Evolutionary conservation across 2,797 vertebrate species (phyloP).

Genomic region (Heliangelus exortis): DNA sequence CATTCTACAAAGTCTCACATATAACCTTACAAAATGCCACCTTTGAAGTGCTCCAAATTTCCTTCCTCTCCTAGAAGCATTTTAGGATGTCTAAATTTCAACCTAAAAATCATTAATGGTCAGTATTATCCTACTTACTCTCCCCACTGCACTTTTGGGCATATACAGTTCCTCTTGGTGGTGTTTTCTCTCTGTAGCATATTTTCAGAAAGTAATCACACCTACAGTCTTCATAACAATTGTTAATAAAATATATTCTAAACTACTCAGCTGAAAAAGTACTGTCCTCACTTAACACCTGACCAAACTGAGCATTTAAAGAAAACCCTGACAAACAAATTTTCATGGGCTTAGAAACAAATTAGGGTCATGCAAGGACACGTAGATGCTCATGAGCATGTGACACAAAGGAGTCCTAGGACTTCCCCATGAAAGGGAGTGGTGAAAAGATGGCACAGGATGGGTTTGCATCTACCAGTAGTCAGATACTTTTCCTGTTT

Average conservation of each 20-base stretch:
- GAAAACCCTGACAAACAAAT: not conserved
- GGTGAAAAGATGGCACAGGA: not conserved
- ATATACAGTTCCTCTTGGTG: not conserved
- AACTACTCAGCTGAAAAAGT: not conserved
- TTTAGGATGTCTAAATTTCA: not conserved
- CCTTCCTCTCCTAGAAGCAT: not conserved
- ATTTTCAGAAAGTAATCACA: not conserved
- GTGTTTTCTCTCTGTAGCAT: not conserved
- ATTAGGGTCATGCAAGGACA: not conserved
- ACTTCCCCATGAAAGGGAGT: not conserved
- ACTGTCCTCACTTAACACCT: not conserved
- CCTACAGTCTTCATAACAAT: not conserved
- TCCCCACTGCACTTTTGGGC: not conserved
- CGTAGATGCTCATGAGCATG: rapidly evolving
- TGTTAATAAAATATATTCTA: not conserved
- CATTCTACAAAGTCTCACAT: not conserved
- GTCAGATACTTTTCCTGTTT: not conserved
- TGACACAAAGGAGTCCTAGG: not conserved
- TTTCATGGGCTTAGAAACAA: not conserved
- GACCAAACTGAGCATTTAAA: not conserved
- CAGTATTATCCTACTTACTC: not conserved
- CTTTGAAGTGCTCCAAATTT: not conserved
- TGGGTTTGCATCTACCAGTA: not conserved
- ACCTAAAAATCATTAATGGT: not conserved
- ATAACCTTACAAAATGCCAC: not conserved